A percentile compares a stretch with the other conserved stretches of the same genome.
phyloP scores from a whole-genome alignment of 2,797 vertebrate species.

The Morus bassanus region DNA sequence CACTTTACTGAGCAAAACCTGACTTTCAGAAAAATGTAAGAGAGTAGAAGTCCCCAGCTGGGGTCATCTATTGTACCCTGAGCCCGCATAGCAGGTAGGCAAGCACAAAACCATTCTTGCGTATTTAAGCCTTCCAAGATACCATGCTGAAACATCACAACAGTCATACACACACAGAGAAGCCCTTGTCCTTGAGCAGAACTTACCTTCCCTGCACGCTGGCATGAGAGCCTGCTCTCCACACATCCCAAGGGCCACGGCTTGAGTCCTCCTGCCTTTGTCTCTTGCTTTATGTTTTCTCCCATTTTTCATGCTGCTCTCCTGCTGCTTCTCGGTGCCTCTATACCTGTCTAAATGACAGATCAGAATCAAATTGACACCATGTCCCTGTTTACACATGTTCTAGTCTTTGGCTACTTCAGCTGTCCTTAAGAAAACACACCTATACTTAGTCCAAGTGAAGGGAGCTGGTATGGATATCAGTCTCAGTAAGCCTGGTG shows the following conservation, averaged over 20 bases:
- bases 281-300: not conserved
- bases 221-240: rapidly evolving
- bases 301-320: not conserved
- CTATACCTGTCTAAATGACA: not conserved
- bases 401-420: not conserved
- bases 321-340: not conserved
- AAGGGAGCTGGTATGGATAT: not conserved
- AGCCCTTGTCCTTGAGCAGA: not conserved
- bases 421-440: not conserved
- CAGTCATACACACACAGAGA: rapidly evolving
- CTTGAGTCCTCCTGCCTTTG: not conserved
- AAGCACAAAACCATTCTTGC: not conserved
- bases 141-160: not conserved
- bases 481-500: not conserved
- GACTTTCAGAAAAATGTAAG: not conserved
- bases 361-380: not conserved
- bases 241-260: rapidly evolving
- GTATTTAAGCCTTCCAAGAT: not conserved
- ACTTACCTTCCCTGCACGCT: not conserved
- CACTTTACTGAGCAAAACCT: not conserved
- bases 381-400: not conserved
- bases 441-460: not conserved
- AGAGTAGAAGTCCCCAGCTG: not conserved
- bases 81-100: not conserved
- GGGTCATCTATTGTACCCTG: not conserved